These are phyloP conservation scores for Myotis pilosus DNA, from an alignment of 2,797 vertebrate genomes.

Conservation along the genomic window DNA sequence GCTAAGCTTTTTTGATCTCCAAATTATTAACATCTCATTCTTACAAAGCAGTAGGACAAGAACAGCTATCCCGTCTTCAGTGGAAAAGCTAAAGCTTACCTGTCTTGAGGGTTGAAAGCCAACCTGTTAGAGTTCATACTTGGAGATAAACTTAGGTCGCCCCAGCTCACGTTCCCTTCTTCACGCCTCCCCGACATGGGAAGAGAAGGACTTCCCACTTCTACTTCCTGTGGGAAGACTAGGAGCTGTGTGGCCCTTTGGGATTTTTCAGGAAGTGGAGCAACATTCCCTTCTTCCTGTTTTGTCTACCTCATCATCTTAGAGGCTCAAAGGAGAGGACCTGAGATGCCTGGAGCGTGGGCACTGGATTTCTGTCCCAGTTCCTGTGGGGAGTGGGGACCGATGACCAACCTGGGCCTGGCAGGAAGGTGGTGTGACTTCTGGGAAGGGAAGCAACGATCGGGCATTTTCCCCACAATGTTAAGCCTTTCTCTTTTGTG, in stretches of 20 bases:
- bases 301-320: neutral
- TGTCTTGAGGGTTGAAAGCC: neutral
- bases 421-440: neutral
- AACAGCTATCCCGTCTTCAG: neutral
- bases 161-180: neutral
- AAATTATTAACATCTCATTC: neutral
- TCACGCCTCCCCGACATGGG: neutral
- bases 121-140: neutral
- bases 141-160: neutral
- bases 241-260: neutral
- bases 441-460: neutral
- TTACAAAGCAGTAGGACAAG: neutral
- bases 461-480: no score
- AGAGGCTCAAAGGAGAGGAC: neutral
- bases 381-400: neutral
- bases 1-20: neutral
- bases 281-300: neutral
- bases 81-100: neutral
- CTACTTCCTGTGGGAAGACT: neutral
- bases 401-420: neutral
- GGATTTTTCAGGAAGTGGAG: neutral
- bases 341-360: neutral
- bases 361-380: neutral
- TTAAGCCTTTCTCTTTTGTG: neutral
- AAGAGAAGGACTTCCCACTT: neutral